Percentiles rank a stretch among this genome's conserved stretches.
phyloP scores from a whole-genome alignment of 2,113 vertebrate genomes.

The Ptilorrhoa leucosticta region DNA sequence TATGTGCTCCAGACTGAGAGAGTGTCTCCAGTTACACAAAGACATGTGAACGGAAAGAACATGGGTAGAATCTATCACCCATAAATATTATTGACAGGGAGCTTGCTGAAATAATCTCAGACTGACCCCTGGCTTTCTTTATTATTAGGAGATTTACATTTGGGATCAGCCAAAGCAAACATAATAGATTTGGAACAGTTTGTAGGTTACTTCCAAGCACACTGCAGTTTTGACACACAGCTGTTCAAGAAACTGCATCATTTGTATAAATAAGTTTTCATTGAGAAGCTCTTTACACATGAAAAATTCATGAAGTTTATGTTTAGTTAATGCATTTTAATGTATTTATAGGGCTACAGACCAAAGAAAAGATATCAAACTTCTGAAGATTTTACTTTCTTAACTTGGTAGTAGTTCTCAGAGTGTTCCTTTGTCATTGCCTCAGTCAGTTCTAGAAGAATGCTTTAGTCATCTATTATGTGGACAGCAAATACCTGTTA shows the following conservation, averaged over 20 bases:
- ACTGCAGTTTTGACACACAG: not conserved
- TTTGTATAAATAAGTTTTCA: not conserved
- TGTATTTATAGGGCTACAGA: not conserved
- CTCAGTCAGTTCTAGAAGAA: not conserved
- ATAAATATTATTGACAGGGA: not conserved
- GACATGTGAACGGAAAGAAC: not conserved
- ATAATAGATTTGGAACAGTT: not conserved
- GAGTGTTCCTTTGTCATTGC: not conserved
- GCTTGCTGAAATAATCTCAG: not conserved
- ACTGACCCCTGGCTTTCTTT: not conserved
- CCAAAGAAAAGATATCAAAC: not conserved
- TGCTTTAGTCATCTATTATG: not conserved
- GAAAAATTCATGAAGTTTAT: not conserved
- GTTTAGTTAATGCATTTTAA: not conserved
- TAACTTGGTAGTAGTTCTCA: not conserved
- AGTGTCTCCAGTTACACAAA: not conserved
- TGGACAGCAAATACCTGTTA: not conserved
- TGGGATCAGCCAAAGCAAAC: not conserved
- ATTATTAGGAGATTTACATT: not conserved
- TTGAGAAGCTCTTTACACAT: not conserved
- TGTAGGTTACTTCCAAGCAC: not conserved
- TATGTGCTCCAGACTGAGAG: not conserved
- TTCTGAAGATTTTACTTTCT: not conserved
- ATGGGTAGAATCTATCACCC: not conserved
- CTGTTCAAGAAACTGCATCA: not conserved